These are phyloP conservation scores for Rapana venosa DNA, from an alignment of 2,888 invertebrate genomes.

Conservation along the genomic window DNA sequence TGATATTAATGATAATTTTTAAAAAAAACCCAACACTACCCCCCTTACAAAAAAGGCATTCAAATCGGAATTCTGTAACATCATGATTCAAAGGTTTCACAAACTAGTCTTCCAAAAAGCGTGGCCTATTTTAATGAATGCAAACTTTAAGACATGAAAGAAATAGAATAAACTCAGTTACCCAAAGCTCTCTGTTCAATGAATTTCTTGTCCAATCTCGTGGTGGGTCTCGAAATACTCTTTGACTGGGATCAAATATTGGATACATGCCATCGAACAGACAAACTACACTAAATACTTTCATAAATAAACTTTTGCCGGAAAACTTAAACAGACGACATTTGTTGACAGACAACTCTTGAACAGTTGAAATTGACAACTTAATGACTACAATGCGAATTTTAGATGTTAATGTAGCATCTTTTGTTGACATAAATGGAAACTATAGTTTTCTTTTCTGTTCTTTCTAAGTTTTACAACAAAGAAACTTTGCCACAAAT, in stretches of 20 bases:
- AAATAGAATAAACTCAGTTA: slow-evolving; percentile 38
- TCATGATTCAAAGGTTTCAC: too few species aligned
- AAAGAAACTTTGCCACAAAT: neutral
- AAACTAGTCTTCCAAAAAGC: neutral
- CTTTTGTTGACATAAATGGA: neutral
- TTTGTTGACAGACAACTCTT: slow-evolving; percentile 5
- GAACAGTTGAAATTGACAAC: slow-evolving; percentile 28
- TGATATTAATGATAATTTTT: too few species aligned
- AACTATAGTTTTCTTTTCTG: neutral
- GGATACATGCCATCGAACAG: slow-evolving; percentile 53
- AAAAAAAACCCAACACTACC: too few species aligned
- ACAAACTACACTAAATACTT: slow-evolving; percentile 30
- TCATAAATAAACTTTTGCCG: neutral
- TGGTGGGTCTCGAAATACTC: slow-evolving; percentile 49
- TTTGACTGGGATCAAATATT: slow-evolving; percentile 52
- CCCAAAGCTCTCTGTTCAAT: slow-evolving; percentile 51
- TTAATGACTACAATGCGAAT: neutral
- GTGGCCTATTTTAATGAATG: neutral
- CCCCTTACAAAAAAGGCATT: too few species aligned
- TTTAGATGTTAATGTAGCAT: neutral
- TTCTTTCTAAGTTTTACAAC: neutral
- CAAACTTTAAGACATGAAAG: neutral
- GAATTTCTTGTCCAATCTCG: slow-evolving; percentile 48
- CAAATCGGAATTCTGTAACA: too few species aligned
- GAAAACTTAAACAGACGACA: slow-evolving; percentile 25